Base-by-base conservation (phyloP, 1,140 invertebrate species). In the Maniola jurtina region DNA sequence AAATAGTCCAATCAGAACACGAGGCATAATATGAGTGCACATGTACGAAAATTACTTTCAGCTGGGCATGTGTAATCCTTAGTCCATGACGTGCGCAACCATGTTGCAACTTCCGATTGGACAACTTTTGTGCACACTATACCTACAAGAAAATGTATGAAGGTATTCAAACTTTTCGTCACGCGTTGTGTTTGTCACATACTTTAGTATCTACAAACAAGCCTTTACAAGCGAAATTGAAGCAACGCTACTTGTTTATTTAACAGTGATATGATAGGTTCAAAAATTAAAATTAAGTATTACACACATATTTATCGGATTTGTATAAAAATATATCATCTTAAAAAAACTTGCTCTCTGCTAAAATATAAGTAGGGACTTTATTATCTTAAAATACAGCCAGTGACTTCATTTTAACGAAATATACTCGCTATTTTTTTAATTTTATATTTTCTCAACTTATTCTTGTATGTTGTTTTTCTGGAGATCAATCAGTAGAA, bases 311-410 rank as follows among this genome's bases (percentile, higher is more conserved):
- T 25, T 35, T 58, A 57, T n/a, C 42, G 42, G 42, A 13, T 45
- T 57, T 54, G 25, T 61, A 68, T 33, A 75, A 72, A 69, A 70
- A 65, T 67, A 68, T 62, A 71, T 71, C 65, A 55, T 64, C 60
- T 67, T 34, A 64, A 69, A 70, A 70, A 52, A 65, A 25, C 13
- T 14, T 8, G 54, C 10, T 15, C 34, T 55, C 13, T 52, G 42
- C 42, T 16, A 52, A 5, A 13, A n/a, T n/a, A 48, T 48, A 36
- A 35, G 35, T 35, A 34, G 7, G 25, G 1, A 10, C 11, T 55
- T 11, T 55, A 35, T 14, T n/a, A 55, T 25, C 15, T 13, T 52
- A 13, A 52, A 50, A 25, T 52, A 52, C 2, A 10, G 48, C 0
- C 15, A 10, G 48, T 5, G 48, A 25, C 48, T 52, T 52, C 9